A percentile compares a stretch with the other conserved stretches of the same genome.
Evolutionary conservation across 2,113 vertebrate species (phyloP).

Genomic region (Bubo bubo): DNA sequence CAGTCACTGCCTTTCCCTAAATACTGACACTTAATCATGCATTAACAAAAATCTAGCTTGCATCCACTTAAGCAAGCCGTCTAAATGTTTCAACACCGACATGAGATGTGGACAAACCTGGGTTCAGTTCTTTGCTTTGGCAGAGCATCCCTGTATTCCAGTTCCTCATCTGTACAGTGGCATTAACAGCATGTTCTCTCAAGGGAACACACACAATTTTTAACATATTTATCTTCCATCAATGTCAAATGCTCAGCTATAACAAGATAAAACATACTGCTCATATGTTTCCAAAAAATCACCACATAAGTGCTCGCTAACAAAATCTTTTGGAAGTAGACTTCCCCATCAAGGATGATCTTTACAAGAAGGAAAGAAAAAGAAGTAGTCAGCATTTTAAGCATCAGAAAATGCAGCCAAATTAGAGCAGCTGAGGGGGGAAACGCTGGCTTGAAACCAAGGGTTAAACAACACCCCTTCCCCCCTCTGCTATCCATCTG

Average conservation of each 20-base stretch:
- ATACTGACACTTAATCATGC: not conserved
- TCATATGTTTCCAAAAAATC: not conserved
- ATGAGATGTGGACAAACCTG: not conserved
- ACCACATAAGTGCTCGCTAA: not conserved
- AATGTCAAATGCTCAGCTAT: not conserved
- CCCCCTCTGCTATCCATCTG: conserved; percentile 6
- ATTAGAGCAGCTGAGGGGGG: not conserved
- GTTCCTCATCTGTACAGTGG: not conserved
- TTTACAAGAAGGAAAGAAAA: not conserved
- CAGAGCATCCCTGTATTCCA: not conserved
- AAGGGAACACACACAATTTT: not conserved
- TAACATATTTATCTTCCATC: not conserved
- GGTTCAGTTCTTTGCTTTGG: not conserved
- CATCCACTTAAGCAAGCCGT: not conserved
- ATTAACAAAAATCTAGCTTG: not conserved
- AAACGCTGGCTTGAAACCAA: not conserved
- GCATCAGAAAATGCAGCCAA: not conserved
- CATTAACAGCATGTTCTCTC: not conserved
- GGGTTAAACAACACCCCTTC: conserved; percentile 13
- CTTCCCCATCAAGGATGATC: not conserved
- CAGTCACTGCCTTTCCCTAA: not conserved
- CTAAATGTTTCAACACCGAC: not conserved
- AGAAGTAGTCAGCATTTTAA: conserved; percentile 1
- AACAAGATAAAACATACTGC: not conserved
- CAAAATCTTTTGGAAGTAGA: not conserved